Evolutionary conservation across 2,797 vertebrate genomes (phyloP), one percentile per base, ranked within the genome.

Genomic region (Mallotus villosus): DNA sequence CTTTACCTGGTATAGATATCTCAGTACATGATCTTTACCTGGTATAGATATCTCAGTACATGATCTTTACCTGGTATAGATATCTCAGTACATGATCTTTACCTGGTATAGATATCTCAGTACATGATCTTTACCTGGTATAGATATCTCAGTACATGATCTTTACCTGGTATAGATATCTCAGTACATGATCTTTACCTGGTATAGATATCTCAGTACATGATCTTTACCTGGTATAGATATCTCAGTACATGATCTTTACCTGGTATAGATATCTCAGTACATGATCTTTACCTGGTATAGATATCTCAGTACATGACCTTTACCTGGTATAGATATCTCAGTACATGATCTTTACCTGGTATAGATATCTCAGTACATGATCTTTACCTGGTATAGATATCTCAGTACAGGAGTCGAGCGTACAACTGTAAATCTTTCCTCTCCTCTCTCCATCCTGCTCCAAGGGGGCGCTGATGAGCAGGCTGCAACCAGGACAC

Each of bases 381-480:
- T 5, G 4, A 2, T 0, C 7, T 70, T 58, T 77, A 92, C 92
- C 59, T 25, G 0, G 0, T 24, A 86, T 7, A 59, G 0, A 0
- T 12, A 90, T 0, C n/a, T 46, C 41, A 0, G 0, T 0, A 63
- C 25, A 34, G 5, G 6, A 1, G 0, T 1, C 0, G 1, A 0
- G 3, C 7, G n/a, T 2, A 69, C 91, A 93, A 0, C 0, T 21
- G n/a, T 81, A 90, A 63, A 92, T 72, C 53, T 60, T 1, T 0
- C 89, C 92, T n/a, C 81, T 82, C 70, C 0, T 1, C 2, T 27
- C 8, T 59, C 66, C 51, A 65, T 75, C 70, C 37, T 90, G 86
- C 41, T 21, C 63, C 34, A 91, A 72, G 3, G 92, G 92, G 49
- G 91, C 91, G 49, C 91, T 92, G 77, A 92, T 72, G 9, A 92